phyloP scores from a whole-genome alignment of 2,797 vertebrate genomes.

The Pelochelys cantorii region DNA sequence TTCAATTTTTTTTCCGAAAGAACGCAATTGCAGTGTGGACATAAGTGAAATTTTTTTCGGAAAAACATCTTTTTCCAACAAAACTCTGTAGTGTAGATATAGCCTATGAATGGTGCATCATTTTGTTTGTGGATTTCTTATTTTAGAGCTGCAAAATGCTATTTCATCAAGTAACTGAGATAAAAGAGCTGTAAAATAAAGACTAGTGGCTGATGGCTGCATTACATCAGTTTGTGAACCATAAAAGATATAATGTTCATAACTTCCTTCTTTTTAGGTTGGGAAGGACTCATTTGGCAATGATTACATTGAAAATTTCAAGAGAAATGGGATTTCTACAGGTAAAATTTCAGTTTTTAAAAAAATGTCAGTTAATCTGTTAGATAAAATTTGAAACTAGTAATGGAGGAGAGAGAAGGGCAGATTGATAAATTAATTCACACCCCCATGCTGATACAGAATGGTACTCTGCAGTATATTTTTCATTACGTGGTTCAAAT shows the following conservation, averaged over 20 bases:
- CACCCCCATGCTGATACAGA: neutral
- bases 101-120: neutral
- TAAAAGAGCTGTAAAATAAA: constrained; percentile 34
- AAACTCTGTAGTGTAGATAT: too few species aligned
- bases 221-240: constrained; percentile 57
- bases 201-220: constrained; percentile 46
- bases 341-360: constrained; percentile 83
- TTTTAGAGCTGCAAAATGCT: constrained; percentile 20
- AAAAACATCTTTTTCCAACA: too few species aligned
- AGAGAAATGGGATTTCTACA: constrained; percentile 91
- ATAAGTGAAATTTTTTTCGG: too few species aligned
- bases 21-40: too few species aligned
- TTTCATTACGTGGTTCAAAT: neutral
- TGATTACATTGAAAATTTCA: constrained; percentile 95
- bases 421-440: constrained; percentile 8
- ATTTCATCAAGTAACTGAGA: constrained; percentile 37
- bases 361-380: constrained; percentile 21
- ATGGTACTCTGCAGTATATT: neutral
- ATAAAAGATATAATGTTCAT: constrained; percentile 74
- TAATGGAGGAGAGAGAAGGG: neutral
- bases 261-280: constrained; percentile 86
- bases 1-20: too few species aligned
- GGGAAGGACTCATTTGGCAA: constrained; percentile 97
- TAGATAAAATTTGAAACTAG: neutral
- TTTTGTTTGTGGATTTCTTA: neutral